A percentile compares a stretch with the other conserved stretches of the same genome.
These are phyloP conservation scores for Pimephales promelas DNA, from an alignment of 2,113 vertebrate species.

Conservation along the genomic window DNA sequence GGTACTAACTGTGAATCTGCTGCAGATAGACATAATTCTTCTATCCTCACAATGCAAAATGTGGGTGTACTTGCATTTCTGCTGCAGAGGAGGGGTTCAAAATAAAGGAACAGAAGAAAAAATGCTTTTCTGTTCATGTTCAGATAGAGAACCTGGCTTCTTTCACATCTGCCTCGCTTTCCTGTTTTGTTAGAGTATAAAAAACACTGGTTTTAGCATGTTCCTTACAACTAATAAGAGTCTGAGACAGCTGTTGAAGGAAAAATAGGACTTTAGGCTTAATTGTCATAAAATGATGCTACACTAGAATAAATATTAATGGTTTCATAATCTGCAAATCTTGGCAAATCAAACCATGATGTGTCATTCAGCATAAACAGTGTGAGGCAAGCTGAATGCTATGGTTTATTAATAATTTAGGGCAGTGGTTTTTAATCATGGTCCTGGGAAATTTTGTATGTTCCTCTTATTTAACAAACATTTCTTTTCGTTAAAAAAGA, in stretches of 20 bases:
- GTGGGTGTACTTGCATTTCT: constrained; percentile 54
- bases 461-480: too few relatives aligned
- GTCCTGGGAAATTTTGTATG: too few relatives aligned
- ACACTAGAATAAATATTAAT: not conserved
- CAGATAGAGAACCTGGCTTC: constrained; percentile 42
- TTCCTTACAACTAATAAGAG: constrained; percentile 42
- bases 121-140: constrained; percentile 49
- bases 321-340: not conserved
- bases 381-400: too few relatives aligned
- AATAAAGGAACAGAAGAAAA: constrained; percentile 50
- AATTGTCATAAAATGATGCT: not conserved
- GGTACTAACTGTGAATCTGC: constrained; percentile 52
- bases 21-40: constrained; percentile 48
- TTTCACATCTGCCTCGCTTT: not conserved
- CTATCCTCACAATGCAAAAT: constrained; percentile 36
- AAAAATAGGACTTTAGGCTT: too few relatives aligned
- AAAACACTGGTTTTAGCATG: constrained; percentile 43
- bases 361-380: too few relatives aligned
- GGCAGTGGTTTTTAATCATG: too few relatives aligned
- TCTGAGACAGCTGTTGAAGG: not conserved
- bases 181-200: constrained; percentile 1
- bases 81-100: constrained; percentile 46
- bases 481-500: too few relatives aligned
- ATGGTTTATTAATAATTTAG: too few relatives aligned
- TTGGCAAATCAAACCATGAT: not conserved